Base-by-base conservation (phyloP, 1,140 invertebrate species). In the Drosophila miranda region DNA sequence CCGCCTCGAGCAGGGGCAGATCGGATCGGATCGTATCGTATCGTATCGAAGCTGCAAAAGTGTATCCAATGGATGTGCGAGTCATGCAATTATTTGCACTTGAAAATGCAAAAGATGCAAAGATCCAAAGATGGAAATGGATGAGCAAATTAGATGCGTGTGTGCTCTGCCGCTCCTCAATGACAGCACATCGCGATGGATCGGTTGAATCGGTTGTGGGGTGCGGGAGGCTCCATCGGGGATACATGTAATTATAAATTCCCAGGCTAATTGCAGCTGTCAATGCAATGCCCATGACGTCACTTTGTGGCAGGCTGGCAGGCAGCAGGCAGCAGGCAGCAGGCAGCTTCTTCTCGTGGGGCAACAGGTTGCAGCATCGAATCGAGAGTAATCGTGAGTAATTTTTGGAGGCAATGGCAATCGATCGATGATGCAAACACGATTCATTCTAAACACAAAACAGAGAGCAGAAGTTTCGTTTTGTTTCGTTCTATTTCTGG, bases 251-350 rank as follows among this genome's bases (percentile, higher is more conserved):
- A 80, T 81, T 77, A 45, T 54, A 62, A 73, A 74, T 82, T 76
- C 78, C 56, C 45, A 74, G 68, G 75, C 75, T 75, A 83, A 83
- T 86, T 86, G 81, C 73, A 75, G 61, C 71, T 75, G 72, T 73
- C 46, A 60, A 57, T 43, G 19, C 48, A 38, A 41, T 21, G 30
- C 19, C 41, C 30, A 13, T 84, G 81, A 77, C 80, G 80, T 77
- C 80, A 84, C 11, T 13, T 34, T 11, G 30, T 11, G 30, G 11
- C 34, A 38, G 34, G 34, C 3, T 3, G 14, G 26, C 23, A 59
- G 23, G 23, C 16, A 1, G 16, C n/a, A n/a, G n/a, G n/a, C n/a
- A n/a, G 16, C 54, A 19, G 51, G 4, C 6, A 48, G 19, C 8
- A 26, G n/a, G 11, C 11, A 14, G 14, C 51, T 34, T 34, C 69